phyloP scores from a whole-genome alignment of 2,113 vertebrate genomes.

The Perca schrenkii region DNA sequence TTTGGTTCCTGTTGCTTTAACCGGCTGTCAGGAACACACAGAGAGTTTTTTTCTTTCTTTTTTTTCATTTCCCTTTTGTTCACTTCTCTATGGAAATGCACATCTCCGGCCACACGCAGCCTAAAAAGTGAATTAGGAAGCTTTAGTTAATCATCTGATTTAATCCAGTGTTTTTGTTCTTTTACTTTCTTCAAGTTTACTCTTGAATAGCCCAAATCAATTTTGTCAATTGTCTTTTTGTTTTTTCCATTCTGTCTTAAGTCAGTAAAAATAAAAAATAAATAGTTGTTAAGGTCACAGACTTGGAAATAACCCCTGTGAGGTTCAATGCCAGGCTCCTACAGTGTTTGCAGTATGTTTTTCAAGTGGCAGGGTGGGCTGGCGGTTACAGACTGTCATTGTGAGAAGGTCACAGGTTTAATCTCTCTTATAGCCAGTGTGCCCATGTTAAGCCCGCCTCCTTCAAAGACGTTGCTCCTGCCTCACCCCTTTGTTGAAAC shows the following conservation, averaged over 20 bases:
- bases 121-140: conserved; percentile 31
- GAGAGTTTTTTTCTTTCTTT: conserved; percentile 2
- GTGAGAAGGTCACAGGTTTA: conserved; percentile 59
- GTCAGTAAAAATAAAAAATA: background rate
- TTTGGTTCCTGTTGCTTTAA: conserved; percentile 65
- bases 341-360: conserved; percentile 37
- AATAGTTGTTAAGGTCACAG: conserved; percentile 49
- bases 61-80: conserved; percentile 55
- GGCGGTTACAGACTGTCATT: conserved; percentile 43
- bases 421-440: conserved; percentile 39
- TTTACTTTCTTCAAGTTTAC: background rate
- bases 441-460: conserved; percentile 23
- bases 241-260: conserved; percentile 4
- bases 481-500: conserved; percentile 42
- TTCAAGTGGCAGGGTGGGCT: conserved; percentile 42
- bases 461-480: conserved; percentile 18
- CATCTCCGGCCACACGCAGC: conserved; percentile 65
- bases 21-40: conserved; percentile 59
- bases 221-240: conserved; percentile 2
- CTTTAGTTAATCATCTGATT: conserved; percentile 39
- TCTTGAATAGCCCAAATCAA: background rate
- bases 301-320: conserved; percentile 36
- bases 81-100: conserved; percentile 60
- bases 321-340: conserved; percentile 36
- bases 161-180: conserved; percentile 40